phyloP scores from a whole-genome alignment of 2,113 vertebrate genomes.

The Ciconia maguari region DNA sequence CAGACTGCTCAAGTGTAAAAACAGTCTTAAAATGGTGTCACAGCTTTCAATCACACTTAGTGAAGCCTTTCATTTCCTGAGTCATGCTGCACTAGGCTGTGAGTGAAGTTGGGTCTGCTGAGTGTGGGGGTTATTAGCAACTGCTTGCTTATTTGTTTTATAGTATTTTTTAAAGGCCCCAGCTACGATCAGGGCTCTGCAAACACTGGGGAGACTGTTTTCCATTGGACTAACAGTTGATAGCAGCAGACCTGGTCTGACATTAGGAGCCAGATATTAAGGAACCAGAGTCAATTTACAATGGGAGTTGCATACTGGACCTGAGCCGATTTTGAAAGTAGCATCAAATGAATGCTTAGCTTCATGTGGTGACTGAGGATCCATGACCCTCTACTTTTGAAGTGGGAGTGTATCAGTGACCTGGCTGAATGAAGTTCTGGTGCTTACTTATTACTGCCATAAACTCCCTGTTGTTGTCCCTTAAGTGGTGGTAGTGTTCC shows the following conservation, averaged over 20 bases:
- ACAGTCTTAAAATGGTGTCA: not conserved
- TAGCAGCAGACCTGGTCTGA: not conserved
- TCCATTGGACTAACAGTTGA: accelerated
- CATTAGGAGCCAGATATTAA: too few relatives aligned
- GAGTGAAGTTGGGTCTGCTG: not conserved
- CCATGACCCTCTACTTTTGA: accelerated
- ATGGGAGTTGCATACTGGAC: not conserved
- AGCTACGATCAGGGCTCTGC: not conserved
- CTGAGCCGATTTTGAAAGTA: not conserved
- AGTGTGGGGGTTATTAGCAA: not conserved
- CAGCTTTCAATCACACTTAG: not conserved
- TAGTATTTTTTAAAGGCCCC: not conserved
- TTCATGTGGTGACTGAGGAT: too few relatives aligned
- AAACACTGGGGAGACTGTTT: not conserved
- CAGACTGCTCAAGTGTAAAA: not conserved
- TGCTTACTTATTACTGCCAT: not conserved
- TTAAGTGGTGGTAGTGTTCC: not conserved
- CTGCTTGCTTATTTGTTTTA: not conserved
- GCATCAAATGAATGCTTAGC: not conserved
- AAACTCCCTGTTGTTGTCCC: not conserved
- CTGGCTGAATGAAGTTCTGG: not conserved
- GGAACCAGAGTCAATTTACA: not conserved
- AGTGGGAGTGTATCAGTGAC: not conserved
- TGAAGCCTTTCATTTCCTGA: not conserved
- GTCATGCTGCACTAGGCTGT: not conserved